phyloP scores from a whole-genome alignment of 1,140 invertebrate genomes.

The Rhagoletis zephyria region DNA sequence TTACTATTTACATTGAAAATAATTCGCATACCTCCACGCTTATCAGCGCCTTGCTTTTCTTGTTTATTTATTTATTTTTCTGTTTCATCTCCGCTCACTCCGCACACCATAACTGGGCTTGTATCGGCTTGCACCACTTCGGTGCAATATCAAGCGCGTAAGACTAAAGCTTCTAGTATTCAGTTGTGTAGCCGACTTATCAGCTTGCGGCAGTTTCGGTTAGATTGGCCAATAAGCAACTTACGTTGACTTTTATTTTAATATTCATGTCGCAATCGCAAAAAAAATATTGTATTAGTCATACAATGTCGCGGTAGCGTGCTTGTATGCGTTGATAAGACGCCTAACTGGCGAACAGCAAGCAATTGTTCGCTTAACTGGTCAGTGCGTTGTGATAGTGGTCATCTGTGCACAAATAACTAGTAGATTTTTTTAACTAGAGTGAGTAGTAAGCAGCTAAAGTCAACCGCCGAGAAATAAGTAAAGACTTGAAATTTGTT shows the following conservation, averaged over 20 bases:
- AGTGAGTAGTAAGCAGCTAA: neutral
- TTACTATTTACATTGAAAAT: constrained; percentile 52
- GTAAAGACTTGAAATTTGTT: neutral
- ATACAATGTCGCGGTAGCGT: neutral
- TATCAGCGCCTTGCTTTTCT: neutral
- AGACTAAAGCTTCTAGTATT: neutral
- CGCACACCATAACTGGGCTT: constrained; percentile 3
- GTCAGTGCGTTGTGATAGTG: neutral
- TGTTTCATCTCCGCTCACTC: neutral
- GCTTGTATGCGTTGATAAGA: neutral
- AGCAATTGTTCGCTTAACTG: neutral
- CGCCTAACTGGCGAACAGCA: neutral
- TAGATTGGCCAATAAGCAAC: neutral
- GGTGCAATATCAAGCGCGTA: neutral
- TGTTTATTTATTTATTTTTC: no score
- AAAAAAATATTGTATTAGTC: constrained; percentile 35
- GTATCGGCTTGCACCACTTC: neutral
- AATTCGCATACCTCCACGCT: constrained; percentile 46
- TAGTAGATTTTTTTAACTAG: constrained; percentile 3
- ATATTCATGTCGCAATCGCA: constrained; percentile 12
- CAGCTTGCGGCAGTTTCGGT: constrained; percentile 36
- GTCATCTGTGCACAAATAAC: constrained; percentile 36
- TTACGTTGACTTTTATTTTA: constrained; percentile 22
- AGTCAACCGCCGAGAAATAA: neutral
- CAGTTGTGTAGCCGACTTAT: neutral